Percentiles rank a stretch among this genome's conserved stretches.
phyloP scores from a whole-genome alignment of 2,888 invertebrate species.

The Micoletzkya japonica region DNA sequence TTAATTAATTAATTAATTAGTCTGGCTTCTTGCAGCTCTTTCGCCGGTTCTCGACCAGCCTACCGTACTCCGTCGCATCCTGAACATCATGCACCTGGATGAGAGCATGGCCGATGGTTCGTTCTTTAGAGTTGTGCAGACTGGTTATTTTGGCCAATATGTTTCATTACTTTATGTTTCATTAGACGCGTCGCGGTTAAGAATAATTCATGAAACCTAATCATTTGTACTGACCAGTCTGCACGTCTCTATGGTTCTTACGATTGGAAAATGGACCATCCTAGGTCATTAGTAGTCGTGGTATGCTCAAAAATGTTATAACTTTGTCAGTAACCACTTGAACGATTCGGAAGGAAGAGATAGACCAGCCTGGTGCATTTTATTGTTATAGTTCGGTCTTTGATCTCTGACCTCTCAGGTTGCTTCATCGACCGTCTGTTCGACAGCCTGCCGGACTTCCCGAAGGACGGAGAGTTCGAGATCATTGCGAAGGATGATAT shows the following conservation, averaged over 20 bases:
- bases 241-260: no score
- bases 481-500: not conserved
- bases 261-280: not conserved
- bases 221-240: no score
- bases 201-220: no score
- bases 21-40: constrained; percentile 3
- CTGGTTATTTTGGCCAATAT: no score
- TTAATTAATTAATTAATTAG: not conserved
- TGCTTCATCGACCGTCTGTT: constrained; percentile 19
- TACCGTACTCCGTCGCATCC: constrained; percentile 5
- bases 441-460: constrained; percentile 1
- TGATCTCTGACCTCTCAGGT: not conserved
- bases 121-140: not conserved
- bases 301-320: no score
- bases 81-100: constrained; percentile 19
- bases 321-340: no score
- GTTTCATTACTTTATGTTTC: no score
- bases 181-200: no score
- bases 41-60: not conserved
- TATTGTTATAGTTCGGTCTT: no score
- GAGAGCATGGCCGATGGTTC: not conserved
- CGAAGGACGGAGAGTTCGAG: constrained; percentile 2
- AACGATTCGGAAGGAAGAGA: no score
- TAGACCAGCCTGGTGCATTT: no score
- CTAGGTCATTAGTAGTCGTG: not conserved